Percentiles rank a stretch among this genome's conserved stretches.
Conservation (phyloP, 2,113 vertebrate species). For the Daboia siamensis region DNA sequence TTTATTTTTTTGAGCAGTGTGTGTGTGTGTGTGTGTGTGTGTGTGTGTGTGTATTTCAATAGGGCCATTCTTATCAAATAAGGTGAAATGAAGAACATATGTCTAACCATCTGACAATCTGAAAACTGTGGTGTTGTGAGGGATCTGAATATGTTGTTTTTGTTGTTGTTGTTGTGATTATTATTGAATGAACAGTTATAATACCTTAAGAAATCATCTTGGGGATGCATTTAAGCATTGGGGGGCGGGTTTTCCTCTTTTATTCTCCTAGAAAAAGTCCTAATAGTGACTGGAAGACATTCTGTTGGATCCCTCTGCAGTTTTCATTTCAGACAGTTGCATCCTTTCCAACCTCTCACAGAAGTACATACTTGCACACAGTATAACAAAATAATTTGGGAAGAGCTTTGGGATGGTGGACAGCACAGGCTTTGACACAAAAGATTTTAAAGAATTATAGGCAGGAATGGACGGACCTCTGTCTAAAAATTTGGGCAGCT, state of each 20-base stretch:
- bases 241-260: neutral
- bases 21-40: no score
- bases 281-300: neutral
- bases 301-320: neutral
- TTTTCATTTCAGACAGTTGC: neutral
- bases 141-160: neutral
- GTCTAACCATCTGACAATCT: neutral
- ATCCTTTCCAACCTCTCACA: neutral
- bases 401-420: neutral
- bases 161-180: no score
- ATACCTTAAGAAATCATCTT: neutral
- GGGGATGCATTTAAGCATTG: neutral
- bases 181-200: neutral
- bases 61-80: neutral
- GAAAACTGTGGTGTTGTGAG: neutral
- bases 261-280: neutral
- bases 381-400: neutral
- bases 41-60: no score
- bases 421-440: neutral
- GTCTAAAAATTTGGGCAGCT: neutral
- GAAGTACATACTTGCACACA: neutral
- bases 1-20: no score
- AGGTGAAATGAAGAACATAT: neutral
- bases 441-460: neutral
- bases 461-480: neutral